Percentiles rank a stretch among this genome's conserved stretches.
phyloP scores from a whole-genome alignment of 2,113 vertebrate genomes.

The Gymnobelideus leadbeateri region DNA sequence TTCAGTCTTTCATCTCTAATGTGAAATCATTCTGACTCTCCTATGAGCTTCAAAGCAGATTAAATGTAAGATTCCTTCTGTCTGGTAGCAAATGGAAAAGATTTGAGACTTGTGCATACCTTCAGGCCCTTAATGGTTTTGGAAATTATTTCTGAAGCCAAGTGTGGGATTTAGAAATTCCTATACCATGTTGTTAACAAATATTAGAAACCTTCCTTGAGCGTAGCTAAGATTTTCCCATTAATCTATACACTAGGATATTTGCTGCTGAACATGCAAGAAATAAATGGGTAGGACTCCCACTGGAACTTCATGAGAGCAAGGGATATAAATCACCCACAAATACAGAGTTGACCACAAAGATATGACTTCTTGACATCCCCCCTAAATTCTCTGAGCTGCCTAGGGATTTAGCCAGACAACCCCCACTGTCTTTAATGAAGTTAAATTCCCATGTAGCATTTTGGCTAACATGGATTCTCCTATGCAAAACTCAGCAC shows the following conservation, averaged over 20 bases:
- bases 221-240: neutral
- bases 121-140: neutral
- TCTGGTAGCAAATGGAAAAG: neutral
- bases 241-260: neutral
- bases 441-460: neutral
- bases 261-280: slow-evolving; percentile 28
- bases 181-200: neutral
- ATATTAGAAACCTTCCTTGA: slow-evolving; percentile 2
- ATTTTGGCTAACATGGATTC: slow-evolving; percentile 4
- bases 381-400: slow-evolving; percentile 45
- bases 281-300: neutral
- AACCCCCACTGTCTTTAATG: slow-evolving; percentile 19
- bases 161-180: neutral
- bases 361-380: slow-evolving; percentile 6
- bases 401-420: slow-evolving; percentile 39
- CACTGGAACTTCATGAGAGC: slow-evolving; percentile 35
- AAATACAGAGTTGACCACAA: slow-evolving; percentile 30
- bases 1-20: neutral
- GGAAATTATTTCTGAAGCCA: slow-evolving; percentile 45
- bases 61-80: slow-evolving; percentile 12
- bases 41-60: neutral
- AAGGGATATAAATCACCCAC: slow-evolving; percentile 19
- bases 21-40: neutral
- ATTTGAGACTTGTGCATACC: neutral
- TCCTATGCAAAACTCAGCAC: neutral